These are phyloP conservation scores for Trigoniulus corallinus DNA, from an alignment of 1,140 invertebrate genomes.

Conservation along the genomic window DNA sequence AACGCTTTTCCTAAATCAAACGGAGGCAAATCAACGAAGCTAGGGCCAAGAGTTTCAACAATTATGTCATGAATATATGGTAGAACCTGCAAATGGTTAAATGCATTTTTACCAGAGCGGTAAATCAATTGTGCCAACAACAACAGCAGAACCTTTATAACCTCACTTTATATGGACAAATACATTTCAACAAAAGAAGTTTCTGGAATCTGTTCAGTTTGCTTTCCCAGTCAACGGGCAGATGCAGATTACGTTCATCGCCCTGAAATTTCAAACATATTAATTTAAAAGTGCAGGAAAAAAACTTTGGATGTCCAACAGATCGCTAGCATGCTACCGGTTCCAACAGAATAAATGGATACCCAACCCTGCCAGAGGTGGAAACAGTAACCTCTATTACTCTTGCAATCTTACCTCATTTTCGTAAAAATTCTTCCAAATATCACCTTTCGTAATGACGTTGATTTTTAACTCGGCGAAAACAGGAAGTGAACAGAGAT, in stretches of 20 bases:
- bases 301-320: neutral
- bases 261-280: neutral
- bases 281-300: neutral
- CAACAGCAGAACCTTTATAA: conserved; percentile 11
- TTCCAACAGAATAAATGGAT: too few species aligned
- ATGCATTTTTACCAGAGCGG: too few species aligned
- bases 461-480: conserved; percentile 35
- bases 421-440: conserved; percentile 22
- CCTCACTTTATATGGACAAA: conserved; percentile 3
- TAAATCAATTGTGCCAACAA: neutral
- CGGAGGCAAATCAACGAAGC: conserved; percentile 32
- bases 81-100: conserved; percentile 12
- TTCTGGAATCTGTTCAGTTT: conserved; percentile 1
- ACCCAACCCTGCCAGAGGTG: too few species aligned
- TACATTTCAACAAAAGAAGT: conserved; percentile 5
- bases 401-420: too few species aligned
- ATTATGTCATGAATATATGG: conserved; percentile 32
- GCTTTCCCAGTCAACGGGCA: conserved; percentile 2
- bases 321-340: too few species aligned
- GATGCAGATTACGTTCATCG: neutral
- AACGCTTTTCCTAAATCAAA: conserved; percentile 31
- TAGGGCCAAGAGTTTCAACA: conserved; percentile 26
- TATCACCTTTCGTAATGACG: conserved; percentile 22
- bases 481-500: conserved; percentile 41
- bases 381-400: too few species aligned